Evolutionary conservation across 2,113 vertebrate species (phyloP), one percentile per base, ranked within the genome.

Genomic region (Apodemus sylvaticus): DNA sequence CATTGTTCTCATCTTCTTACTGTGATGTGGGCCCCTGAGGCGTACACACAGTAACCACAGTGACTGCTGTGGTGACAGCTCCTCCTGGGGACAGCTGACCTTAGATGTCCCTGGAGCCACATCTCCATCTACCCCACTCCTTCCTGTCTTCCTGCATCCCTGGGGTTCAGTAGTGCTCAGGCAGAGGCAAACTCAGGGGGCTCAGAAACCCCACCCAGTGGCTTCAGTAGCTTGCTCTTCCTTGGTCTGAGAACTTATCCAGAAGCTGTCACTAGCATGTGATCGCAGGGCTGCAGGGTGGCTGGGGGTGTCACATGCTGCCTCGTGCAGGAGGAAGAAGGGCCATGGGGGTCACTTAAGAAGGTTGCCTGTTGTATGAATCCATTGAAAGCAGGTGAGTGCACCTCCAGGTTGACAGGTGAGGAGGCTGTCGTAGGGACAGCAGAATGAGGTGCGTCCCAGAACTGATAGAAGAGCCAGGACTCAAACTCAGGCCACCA

Each of bases 41-140:
- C 11, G 19, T 11, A 12, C 8, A 3, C 39, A 2, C 13, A 36
- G 26, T 31, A 22, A 42, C 68, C 20, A 5, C 3, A 5, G 5
- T 8, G 53, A 31, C 45, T 77, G 60, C 51, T 0, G 0, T 20
- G 36, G 77, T 17, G 3, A 29, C 4, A 42, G 74, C 16, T 1
- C 17, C 39, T n/a, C 0, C 0, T 1, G 58, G 26, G 62, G 13
- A 29, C 62, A 45, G 1, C 3, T 78, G 87, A 51, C 53, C 66
- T 11, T 0, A 1, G 48, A 6, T 22, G 4, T 22, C 7, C 26
- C 7, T 1, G 24, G 70, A 39, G 55, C 39, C 0, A n/a, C 11
- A 58, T 2, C 8, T 36, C 5, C 0, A 12, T 31, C 60, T 19
- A 4, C 24, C 74, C 11, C 0, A 19, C 3, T 16, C 13, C 53